Evolutionary conservation across 2,113 vertebrate species (phyloP).

Genomic region (Zosterops borbonicus): DNA sequence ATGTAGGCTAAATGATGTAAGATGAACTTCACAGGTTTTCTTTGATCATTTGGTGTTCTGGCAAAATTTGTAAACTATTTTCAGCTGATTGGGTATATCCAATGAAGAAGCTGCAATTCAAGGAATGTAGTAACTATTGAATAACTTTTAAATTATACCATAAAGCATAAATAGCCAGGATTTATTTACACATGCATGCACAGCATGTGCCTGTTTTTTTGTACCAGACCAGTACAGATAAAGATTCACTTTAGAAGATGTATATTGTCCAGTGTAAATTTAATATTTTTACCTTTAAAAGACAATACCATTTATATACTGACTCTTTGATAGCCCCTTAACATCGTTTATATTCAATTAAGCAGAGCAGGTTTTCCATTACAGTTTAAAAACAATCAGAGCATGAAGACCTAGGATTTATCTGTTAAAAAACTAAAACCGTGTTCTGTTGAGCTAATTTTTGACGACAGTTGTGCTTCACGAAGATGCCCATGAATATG

Average conservation of each 20-base stretch:
- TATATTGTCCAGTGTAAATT: not conserved
- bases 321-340: not conserved
- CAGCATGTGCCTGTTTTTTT: fast-evolving
- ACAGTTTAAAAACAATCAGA: not conserved
- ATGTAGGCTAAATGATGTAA: not conserved
- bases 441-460: not conserved
- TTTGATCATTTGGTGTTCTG: not conserved
- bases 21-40: not conserved
- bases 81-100: not conserved
- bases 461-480: not conserved
- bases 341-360: not conserved
- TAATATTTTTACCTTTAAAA: not conserved
- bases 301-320: not conserved
- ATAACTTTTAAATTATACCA: not conserved
- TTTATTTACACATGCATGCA: not conserved
- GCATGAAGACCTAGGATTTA: not conserved
- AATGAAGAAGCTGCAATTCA: not conserved
- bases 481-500: not conserved
- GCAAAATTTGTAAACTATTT: not conserved
- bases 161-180: not conserved
- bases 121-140: not conserved
- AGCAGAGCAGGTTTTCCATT: not conserved
- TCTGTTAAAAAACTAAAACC: not conserved
- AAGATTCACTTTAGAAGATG: not conserved
- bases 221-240: not conserved